A percentile compares a stretch with the other conserved stretches of the same genome.
Conservation (phyloP, 2,113 vertebrate species). For the Ptychochromis oligacanthus region DNA sequence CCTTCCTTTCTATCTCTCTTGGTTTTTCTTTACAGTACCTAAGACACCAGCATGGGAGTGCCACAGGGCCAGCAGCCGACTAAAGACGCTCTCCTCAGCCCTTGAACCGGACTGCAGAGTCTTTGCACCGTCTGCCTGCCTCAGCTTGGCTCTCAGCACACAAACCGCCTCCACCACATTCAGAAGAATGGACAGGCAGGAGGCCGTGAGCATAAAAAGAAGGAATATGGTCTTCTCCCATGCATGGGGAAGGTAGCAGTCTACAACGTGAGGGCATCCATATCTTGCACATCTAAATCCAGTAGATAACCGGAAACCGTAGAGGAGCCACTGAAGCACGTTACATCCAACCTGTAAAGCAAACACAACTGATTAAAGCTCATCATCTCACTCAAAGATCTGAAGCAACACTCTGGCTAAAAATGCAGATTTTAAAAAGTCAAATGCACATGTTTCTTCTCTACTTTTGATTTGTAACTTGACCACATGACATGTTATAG, state of each 20-base stretch:
- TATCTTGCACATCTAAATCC: fast-evolving
- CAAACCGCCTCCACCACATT: neutral
- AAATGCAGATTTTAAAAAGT: no score
- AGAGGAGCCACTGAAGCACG: neutral
- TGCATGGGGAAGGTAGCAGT: neutral
- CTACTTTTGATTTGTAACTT: no score
- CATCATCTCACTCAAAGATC: no score
- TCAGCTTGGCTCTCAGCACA: neutral
- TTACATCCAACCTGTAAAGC: neutral
- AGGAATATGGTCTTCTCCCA: neutral
- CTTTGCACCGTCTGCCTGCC: neutral
- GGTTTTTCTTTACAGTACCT: neutral
- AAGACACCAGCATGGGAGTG: neutral
- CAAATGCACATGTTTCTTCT: no score
- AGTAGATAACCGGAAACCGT: neutral
- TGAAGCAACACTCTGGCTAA: no score
- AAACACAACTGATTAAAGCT: no score
- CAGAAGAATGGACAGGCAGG: neutral
- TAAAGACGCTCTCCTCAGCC: neutral
- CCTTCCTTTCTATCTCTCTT: neutral
- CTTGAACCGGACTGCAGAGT: neutral
- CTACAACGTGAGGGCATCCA: neutral
- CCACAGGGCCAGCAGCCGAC: neutral
- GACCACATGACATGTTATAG: no score
- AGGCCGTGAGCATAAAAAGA: neutral